Base-by-base conservation (phyloP, 2,113 vertebrate genomes). In the Mirounga angustirostris region DNA sequence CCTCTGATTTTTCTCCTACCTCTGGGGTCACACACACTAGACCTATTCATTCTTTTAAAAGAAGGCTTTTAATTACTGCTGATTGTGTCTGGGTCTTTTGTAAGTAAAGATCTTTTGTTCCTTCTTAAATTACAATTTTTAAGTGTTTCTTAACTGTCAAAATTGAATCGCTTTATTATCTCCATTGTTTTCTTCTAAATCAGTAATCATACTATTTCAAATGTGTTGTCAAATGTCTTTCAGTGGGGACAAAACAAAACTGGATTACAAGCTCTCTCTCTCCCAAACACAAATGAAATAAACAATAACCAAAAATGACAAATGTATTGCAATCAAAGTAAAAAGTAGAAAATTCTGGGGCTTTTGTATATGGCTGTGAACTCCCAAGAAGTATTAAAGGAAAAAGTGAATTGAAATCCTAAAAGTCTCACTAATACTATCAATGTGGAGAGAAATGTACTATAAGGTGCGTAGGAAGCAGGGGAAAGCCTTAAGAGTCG, bases 101-200 rank as follows among this genome's bases (percentile, higher is more conserved):
- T 88, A 83, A 74, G 16, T 56, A 90, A 46, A 56, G 40, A 78
- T 40, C n/a, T 50, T 69, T 78, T 50, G 16, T 46, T 93, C 56
- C 16, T 80, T 79, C 59, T 93, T 73, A 63, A 93, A 91, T 85
- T 91, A 85, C 69, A 92, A 87, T 40, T 95, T 63, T 78, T 65
- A 84, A 90, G 33, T 86, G 71, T 97, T 96, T 82, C 73, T 82
- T 93, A 93, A 78, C 86, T 91, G 56, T 84, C 83, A 96, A 86
- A 43, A 21, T 78, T 73, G 24, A 97, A 56, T 58, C 30, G 78
- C 33, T 93, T 76, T 80, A 58, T 91, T 79, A 84, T 78, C 46
- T 14, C 36, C 30, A 91, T 78, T 96, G 79, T 93, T 82, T 95
- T 86, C 78, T 67, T 89, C 19, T 73, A 67, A 93, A 74, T 93